Evolutionary conservation across 2,888 invertebrate genomes (phyloP).

Genomic region (Folsomia candida): DNA sequence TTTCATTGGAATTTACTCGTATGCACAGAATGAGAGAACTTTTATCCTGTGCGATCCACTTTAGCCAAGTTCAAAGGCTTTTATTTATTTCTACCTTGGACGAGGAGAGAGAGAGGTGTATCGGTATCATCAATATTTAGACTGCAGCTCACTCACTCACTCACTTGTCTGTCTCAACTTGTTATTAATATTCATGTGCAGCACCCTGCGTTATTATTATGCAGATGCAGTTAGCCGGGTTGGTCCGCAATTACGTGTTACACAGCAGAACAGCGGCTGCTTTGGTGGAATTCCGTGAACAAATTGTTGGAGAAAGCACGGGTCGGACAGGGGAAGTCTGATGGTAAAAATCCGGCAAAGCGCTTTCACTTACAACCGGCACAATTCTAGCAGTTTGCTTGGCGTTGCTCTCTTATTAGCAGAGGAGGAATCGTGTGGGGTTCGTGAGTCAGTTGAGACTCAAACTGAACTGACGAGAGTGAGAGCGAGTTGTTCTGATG

Average conservation of each 20-base stretch:
- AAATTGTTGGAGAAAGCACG: not conserved
- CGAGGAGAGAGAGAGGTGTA: no score
- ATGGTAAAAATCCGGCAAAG: not conserved
- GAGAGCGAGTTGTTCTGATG: not conserved
- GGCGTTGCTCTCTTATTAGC: not conserved
- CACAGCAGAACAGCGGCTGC: no score
- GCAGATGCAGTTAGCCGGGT: not conserved
- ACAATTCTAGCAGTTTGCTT: conserved; percentile 4
- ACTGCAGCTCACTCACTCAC: no score
- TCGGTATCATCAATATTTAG: no score
- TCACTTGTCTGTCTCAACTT: no score
- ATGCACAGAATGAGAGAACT: no score
- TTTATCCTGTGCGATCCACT: no score
- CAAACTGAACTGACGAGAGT: conserved; percentile 23
- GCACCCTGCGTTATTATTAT: not conserved
- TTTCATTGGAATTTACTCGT: not conserved
- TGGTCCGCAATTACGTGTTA: not conserved
- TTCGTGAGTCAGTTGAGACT: conserved; percentile 31
- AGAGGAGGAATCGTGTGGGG: conserved; percentile 18
- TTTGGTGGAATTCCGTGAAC: not conserved
- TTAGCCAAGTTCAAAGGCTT: no score
- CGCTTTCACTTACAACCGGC: not conserved
- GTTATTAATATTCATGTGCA: not conserved
- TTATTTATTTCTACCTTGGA: no score
- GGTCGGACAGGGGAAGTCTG: not conserved